These are phyloP conservation scores for Nephrocerus scutellatus DNA, from an alignment of 2,888 invertebrate genomes.

Conservation along the genomic window DNA sequence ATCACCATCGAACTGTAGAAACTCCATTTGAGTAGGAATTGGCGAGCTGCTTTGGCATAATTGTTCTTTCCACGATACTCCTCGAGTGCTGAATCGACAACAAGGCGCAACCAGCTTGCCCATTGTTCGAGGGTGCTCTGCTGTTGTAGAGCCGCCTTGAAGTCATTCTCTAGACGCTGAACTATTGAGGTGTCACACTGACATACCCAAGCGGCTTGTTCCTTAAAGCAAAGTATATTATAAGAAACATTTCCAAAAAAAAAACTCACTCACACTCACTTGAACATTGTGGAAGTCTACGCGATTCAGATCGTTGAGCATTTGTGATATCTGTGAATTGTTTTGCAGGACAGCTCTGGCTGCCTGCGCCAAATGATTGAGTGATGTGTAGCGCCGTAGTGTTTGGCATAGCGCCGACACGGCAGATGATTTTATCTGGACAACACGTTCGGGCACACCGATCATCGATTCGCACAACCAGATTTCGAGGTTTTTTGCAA, in stretches of 20 bases:
- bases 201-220: constrained; percentile 95
- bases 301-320: constrained; percentile 92
- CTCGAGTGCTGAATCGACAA: constrained; percentile 82
- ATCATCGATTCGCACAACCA: constrained; percentile 81
- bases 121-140: constrained; percentile 94
- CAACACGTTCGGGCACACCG: constrained; percentile 75
- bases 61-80: constrained; percentile 78
- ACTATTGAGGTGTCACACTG: constrained; percentile 81
- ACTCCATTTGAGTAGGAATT: constrained; percentile 97
- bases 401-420: constrained; percentile 93
- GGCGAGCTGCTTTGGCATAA: constrained; percentile 77
- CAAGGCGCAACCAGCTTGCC: constrained; percentile 94
- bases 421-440: constrained; percentile 73
- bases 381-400: constrained; percentile 87
- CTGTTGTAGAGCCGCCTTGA: constrained; percentile 83
- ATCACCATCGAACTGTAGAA: constrained; percentile 99
- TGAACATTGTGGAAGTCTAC: constrained; percentile 98
- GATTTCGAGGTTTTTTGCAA: constrained; percentile 85
- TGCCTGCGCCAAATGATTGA: constrained; percentile 84
- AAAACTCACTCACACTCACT: constrained; percentile 47
- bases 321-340: constrained; percentile 89
- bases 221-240: constrained; percentile 31
- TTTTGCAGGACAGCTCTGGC: constrained; percentile 94
- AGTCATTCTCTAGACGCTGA: constrained; percentile 82
- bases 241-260: background rate